A percentile compares a stretch with the other conserved stretches of the same genome.
Evolutionary conservation across 2,113 vertebrate genomes (phyloP).

Genomic region (Sebastes schlegelii): DNA sequence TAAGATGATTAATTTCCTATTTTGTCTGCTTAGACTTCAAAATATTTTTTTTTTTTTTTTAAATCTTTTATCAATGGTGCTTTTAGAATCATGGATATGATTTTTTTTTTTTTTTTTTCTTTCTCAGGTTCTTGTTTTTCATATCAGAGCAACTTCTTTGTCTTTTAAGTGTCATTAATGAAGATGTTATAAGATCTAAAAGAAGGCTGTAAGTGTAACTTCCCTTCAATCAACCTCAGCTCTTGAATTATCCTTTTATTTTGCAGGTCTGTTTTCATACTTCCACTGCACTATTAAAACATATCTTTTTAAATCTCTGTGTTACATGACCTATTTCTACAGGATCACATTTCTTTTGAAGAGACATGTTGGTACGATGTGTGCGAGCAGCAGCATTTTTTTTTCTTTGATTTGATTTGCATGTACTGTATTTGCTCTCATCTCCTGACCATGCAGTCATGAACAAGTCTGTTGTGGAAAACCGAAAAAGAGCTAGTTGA

Average conservation of each 20-base stretch:
- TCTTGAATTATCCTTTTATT: constrained; percentile 55
- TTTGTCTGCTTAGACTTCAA: not conserved
- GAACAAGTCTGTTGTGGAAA: not conserved
- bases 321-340: not conserved
- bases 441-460: not conserved
- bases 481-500: too few species aligned
- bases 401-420: not conserved
- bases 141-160: constrained; percentile 34
- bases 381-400: not conserved
- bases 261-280: constrained; percentile 63
- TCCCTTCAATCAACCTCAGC: constrained; percentile 41
- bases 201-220: constrained; percentile 33
- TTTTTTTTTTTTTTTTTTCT: constrained; percentile 57
- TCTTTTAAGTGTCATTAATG: constrained; percentile 53
- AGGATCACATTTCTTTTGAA: not conserved
- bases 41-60: too few species aligned
- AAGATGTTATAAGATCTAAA: constrained; percentile 47
- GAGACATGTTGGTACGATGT: not conserved
- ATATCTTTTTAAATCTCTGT: constrained; percentile 54
- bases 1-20: not conserved
- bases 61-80: constrained; percentile 56
- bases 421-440: not conserved
- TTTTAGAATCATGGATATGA: constrained; percentile 45
- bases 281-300: constrained; percentile 76
- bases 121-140: constrained; percentile 80